phyloP scores from a whole-genome alignment of 2,113 vertebrate species.

The Cyprinodon tularosa region DNA sequence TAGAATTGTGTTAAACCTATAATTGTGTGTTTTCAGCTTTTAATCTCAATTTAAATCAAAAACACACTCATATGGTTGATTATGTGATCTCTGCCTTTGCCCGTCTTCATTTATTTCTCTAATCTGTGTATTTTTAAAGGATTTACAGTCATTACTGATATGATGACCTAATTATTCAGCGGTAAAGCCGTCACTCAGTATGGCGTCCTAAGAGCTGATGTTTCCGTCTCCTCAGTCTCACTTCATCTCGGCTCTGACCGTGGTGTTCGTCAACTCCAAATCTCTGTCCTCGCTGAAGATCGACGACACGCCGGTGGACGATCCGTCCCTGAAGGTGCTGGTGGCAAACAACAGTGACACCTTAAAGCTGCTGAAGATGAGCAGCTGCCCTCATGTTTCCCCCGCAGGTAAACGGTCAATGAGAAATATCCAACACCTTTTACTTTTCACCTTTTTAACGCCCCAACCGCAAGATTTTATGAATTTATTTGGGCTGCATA shows the following conservation, averaged over 20 bases:
- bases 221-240: conserved; percentile 69
- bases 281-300: conserved; percentile 96
- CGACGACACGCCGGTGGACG: conserved; percentile 95
- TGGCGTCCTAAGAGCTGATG: too few relatives aligned
- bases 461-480: neutral
- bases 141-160: too few relatives aligned
- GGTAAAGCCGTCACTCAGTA: too few relatives aligned
- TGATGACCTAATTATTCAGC: too few relatives aligned
- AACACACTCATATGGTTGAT: too few relatives aligned
- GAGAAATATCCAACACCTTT: neutral
- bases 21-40: neutral
- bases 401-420: conserved; percentile 73
- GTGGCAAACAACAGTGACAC: conserved; percentile 98
- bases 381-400: conserved; percentile 87
- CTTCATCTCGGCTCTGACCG: conserved; percentile 93
- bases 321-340: conserved; percentile 94
- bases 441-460: neutral
- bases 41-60: neutral
- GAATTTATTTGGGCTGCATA: too few relatives aligned
- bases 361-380: conserved; percentile 95
- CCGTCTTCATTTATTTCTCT: too few relatives aligned
- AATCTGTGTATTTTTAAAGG: too few relatives aligned
- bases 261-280: conserved; percentile 98
- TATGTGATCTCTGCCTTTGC: too few relatives aligned
- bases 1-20: neutral